Evolutionary conservation across 2,888 invertebrate genomes (phyloP).

Genomic region (Phania funesta): DNA sequence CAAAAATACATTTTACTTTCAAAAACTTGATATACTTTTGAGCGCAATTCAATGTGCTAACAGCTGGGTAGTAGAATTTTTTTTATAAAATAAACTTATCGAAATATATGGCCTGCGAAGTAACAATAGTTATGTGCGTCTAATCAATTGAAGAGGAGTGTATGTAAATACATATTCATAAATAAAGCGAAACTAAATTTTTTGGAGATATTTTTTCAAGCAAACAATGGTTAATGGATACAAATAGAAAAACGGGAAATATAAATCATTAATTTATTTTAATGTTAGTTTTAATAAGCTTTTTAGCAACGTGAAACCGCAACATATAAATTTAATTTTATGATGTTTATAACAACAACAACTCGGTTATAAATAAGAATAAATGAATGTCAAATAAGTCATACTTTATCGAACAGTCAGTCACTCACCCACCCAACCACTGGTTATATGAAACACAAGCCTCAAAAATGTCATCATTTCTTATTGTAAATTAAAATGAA

Average conservation of each 20-base stretch:
- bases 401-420: not conserved
- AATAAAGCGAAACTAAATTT: too few species aligned
- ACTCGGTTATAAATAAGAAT: not conserved
- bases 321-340: not conserved
- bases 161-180: too few species aligned
- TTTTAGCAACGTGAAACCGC: not conserved
- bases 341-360: not conserved
- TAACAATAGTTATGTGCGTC: too few species aligned
- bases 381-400: not conserved
- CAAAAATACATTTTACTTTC: too few species aligned
- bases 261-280: not conserved
- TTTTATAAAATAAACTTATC: too few species aligned
- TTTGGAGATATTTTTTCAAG: too few species aligned
- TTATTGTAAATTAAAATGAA: not conserved
- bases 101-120: too few species aligned
- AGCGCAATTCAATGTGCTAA: too few species aligned
- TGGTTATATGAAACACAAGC: not conserved
- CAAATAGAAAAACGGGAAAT: not conserved
- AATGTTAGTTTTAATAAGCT: not conserved
- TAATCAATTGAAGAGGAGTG: too few species aligned
- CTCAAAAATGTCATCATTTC: not conserved
- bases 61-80: too few species aligned
- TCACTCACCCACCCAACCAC: not conserved
- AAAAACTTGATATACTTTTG: too few species aligned
- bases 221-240: too few species aligned